Base-by-base conservation (phyloP, 2,113 vertebrate species). In the Corythoichthys intestinalis region DNA sequence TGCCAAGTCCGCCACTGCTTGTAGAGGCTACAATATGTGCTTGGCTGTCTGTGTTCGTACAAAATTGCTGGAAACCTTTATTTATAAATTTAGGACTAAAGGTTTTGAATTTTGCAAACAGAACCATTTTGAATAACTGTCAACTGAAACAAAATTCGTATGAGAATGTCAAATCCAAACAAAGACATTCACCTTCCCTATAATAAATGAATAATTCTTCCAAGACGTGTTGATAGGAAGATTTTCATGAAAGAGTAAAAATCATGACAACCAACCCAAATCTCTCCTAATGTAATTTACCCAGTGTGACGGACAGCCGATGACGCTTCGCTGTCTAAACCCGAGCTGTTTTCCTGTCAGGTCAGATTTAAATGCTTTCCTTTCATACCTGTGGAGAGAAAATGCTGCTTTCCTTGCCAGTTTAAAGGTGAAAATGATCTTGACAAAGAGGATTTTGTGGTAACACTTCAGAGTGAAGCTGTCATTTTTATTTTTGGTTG, bases 401-500 rank as follows among this genome's bases (percentile, higher is more conserved):
- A 62, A 35, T 53, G 39, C 70, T 20, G 50, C 73, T 63, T 64
- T 20, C 57, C 13, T 57, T 47, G 66, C 68, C 59, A 35, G 11
- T n/a, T 10, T 69, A 76, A 70, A 79, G 73, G 69, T 57, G 60
- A 73, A 44, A 57, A 75, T 82, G 73, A 77, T 82, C 71, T 83
- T 84, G 60, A 80, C 71, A 77, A 71, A 82, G 85, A 77, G 62
- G 73, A 78, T 78, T 75, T 72, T 34, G 56, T 72, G 65, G 67
- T 79, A 61, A 69, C 39, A 10, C 73, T 70, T 46, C 6, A 71
- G 58, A 67, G 79, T 77, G 73, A 80, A 80, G 62, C 70, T 41
- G 75, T 81, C 71, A 75, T 73, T 75, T 67, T 56, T 56, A 12
- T 9, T 50, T 57, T 34, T 56, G n/a, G 10, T 28, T 57, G 13